phyloP scores from a whole-genome alignment of 2,113 vertebrate genomes.

The Eubucco bourcierii region DNA sequence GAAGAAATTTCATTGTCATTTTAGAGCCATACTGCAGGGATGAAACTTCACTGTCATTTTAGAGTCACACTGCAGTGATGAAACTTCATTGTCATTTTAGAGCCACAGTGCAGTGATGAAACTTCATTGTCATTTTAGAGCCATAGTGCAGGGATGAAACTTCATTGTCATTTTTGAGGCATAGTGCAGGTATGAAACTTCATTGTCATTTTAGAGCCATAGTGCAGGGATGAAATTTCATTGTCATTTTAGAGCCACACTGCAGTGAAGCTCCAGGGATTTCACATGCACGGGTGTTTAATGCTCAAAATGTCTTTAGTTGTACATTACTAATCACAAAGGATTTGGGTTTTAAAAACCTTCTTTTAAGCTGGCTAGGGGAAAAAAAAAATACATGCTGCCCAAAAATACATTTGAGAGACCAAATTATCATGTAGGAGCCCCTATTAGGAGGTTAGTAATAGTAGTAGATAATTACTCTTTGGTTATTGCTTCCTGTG shows the following conservation, averaged over 20 bases:
- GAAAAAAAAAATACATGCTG: not conserved
- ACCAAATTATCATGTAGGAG: not conserved
- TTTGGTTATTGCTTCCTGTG: constrained; percentile 43
- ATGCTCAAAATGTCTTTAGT: constrained; percentile 38
- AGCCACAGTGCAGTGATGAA: too few relatives aligned
- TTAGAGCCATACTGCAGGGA: too few relatives aligned
- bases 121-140: too few relatives aligned
- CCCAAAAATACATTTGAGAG: not conserved
- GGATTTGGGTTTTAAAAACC: not conserved
- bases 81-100: too few relatives aligned
- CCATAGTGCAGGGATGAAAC: too few relatives aligned
- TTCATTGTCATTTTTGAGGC: too few relatives aligned
- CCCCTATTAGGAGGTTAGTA: not conserved
- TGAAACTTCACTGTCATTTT: too few relatives aligned
- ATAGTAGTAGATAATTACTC: constrained; percentile 5
- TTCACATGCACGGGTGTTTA: constrained; percentile 32
- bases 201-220: too few relatives aligned
- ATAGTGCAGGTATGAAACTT: too few relatives aligned
- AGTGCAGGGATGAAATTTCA: too few relatives aligned
- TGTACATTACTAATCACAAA: constrained; percentile 37
- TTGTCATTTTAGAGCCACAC: constrained; percentile 3
- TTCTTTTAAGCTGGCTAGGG: not conserved
- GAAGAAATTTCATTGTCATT: too few relatives aligned
- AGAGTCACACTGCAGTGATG: too few relatives aligned
- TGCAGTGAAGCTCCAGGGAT: constrained; percentile 21